A percentile compares a stretch with the other conserved stretches of the same genome.
phyloP scores from a whole-genome alignment of 1,140 invertebrate genomes.

The Pemphigus obesinymphae region DNA sequence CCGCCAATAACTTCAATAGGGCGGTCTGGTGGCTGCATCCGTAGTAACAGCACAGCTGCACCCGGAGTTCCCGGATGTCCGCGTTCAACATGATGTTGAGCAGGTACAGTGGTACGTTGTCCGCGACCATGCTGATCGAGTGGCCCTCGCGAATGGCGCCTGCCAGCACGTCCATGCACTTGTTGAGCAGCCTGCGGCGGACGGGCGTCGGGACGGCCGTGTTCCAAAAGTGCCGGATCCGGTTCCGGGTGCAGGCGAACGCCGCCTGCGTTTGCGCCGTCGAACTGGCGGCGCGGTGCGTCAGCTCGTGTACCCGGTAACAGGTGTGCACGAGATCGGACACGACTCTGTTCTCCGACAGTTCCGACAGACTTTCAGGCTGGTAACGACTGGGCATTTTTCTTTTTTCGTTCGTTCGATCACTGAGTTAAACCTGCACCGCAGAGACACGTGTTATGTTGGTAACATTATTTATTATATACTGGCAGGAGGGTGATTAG shows the following conservation, averaged over 20 bases:
- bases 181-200: slow-evolving; percentile 52
- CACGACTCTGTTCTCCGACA: slow-evolving; percentile 53
- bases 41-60: slow-evolving; percentile 55
- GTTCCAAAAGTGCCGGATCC: slow-evolving; percentile 53
- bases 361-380: slow-evolving; percentile 51
- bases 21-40: slow-evolving; percentile 55
- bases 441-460: neutral
- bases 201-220: slow-evolving; percentile 49
- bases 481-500: too few species aligned
- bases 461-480: too few species aligned
- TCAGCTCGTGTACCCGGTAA: neutral
- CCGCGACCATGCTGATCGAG: slow-evolving; percentile 49
- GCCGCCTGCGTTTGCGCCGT: slow-evolving; percentile 47
- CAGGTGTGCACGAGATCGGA: slow-evolving; percentile 47
- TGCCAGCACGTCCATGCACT: slow-evolving; percentile 50
- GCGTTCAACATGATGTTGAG: slow-evolving; percentile 52
- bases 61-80: slow-evolving; percentile 52
- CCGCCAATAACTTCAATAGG: slow-evolving; percentile 51
- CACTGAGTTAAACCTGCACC: slow-evolving; percentile 1
- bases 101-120: slow-evolving; percentile 53
- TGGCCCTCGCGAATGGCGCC: slow-evolving; percentile 47
- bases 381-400: slow-evolving; percentile 54
- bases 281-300: neutral
- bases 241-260: slow-evolving; percentile 50
- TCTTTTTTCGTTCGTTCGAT: slow-evolving; percentile 28